Evolutionary conservation across 2,113 vertebrate species (phyloP), one percentile per base, ranked within the genome.

Genomic region (Bubo bubo): DNA sequence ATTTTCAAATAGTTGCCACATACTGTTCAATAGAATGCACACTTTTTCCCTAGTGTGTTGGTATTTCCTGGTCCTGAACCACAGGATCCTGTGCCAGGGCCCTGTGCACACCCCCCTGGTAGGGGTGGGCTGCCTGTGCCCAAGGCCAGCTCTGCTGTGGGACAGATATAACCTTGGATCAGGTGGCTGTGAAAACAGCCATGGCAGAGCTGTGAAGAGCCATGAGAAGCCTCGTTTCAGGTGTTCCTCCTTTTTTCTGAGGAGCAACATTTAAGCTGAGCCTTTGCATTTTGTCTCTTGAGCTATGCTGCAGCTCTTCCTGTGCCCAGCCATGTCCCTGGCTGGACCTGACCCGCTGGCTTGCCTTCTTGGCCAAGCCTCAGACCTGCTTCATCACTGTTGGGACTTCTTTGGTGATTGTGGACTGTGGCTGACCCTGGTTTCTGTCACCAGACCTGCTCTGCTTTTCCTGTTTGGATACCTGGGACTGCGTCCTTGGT

Each of bases 401-500:
- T 53, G 75, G 62, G 26, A 30, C 35, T 11, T 43, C 37, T 84
- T 35, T 60, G 81, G 53, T 60, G 49, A 76, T 66, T 0, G 0
- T 62, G 79, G 66, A 60, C 84, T 37, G 22, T 62, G 41, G 13
- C 66, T 94, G 87, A 95, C 74, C 77, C 74, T 24, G 58, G 43
- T 45, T 91, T 85, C 93, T 93, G 62, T 87, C 56, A 49, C 66
- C 73, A 35, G 47, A 87, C 84, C 92, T 90, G 34, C 66, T 90
- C 81, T 79, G 74, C 73, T 85, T 68, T 93, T 96, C 95, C 79
- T 85, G 71, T 86, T 56, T 68, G 81, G 30, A 58, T 85, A 18
- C 52, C 34, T 3, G 3, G 39, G 34, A 30, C 89, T 55, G 79
- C 12, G 0, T 95, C 93, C 84, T 79, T 68, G 74, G 70, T 68